These are phyloP conservation scores for Phrynocephalus versicolor DNA, from an alignment of 2,113 vertebrate species.

Conservation along the genomic window DNA sequence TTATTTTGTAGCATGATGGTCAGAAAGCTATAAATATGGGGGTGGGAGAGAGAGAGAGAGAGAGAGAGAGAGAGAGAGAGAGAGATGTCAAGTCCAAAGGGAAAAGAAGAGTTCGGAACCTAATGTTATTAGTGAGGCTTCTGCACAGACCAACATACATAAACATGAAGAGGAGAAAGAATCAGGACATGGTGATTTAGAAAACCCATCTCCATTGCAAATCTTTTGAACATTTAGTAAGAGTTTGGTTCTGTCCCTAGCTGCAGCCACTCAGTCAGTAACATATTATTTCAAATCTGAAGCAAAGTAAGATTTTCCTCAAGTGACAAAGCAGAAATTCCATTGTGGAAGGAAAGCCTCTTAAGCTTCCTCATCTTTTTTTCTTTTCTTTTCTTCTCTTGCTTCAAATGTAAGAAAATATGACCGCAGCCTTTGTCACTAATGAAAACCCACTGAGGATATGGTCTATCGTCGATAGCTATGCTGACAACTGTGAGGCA, in stretches of 20 bases:
- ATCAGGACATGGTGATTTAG: not conserved
- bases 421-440: conserved; percentile 18
- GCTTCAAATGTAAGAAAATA: conserved; percentile 33
- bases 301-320: conserved; percentile 30
- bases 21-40: not conserved
- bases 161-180: conserved; percentile 31
- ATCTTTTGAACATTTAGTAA: conserved; percentile 18
- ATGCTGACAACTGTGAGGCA: conserved; percentile 15
- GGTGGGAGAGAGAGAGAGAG: no score
- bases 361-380: not conserved
- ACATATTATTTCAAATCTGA: conserved; percentile 29
- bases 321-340: conserved; percentile 18
- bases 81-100: not conserved
- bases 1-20: conserved; percentile 19
- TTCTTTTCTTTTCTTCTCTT: not conserved
- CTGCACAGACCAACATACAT: not conserved
- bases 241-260: not conserved
- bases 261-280: conserved; percentile 11
- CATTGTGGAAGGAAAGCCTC: not conserved
- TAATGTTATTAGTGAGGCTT: conserved; percentile 1
- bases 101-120: conserved; percentile 21
- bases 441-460: not conserved
- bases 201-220: conserved; percentile 21
- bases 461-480: conserved; percentile 8
- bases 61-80: no score